These are phyloP conservation scores for Pyrochroa serraticornis DNA, from an alignment of 2,888 invertebrate genomes.

Conservation along the genomic window DNA sequence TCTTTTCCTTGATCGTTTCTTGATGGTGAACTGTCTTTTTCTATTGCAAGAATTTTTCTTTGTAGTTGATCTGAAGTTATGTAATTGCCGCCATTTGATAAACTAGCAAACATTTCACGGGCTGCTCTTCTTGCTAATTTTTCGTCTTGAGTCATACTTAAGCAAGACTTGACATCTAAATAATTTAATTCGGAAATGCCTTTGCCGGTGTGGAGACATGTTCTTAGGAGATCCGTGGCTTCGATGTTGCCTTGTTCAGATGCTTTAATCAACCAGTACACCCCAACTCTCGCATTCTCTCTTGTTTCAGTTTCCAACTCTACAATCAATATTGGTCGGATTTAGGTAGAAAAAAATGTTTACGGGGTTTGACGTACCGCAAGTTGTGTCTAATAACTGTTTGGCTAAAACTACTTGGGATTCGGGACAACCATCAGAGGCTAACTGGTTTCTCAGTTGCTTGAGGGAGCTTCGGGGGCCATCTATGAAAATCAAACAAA, in stretches of 20 bases:
- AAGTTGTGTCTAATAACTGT: slow-evolving; percentile 78
- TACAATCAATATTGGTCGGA: slow-evolving; percentile 22
- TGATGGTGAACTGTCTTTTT: slow-evolving; percentile 48
- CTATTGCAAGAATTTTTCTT: slow-evolving; percentile 74
- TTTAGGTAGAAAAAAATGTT: too few species aligned
- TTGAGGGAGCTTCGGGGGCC: slow-evolving; percentile 70
- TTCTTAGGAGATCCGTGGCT: slow-evolving; percentile 78
- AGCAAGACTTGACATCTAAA: slow-evolving; percentile 76
- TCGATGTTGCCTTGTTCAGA: slow-evolving; percentile 91
- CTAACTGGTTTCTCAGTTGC: slow-evolving; percentile 73
- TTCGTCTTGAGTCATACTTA: slow-evolving; percentile 85
- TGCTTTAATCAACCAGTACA: slow-evolving; percentile 91
- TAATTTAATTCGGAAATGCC: slow-evolving; percentile 78
- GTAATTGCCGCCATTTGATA: slow-evolving; percentile 85
- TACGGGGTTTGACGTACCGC: slow-evolving; percentile 62
- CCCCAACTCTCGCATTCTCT: slow-evolving; percentile 80
- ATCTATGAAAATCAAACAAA: slow-evolving; percentile 58
- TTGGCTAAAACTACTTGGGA: slow-evolving; percentile 88
- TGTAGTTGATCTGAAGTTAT: slow-evolving; percentile 85
- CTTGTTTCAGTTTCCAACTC: slow-evolving; percentile 67
- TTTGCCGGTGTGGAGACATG: slow-evolving; percentile 73
- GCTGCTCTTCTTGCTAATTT: slow-evolving; percentile 88
- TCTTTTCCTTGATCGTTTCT: slow-evolving; percentile 29
- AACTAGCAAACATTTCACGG: slow-evolving; percentile 82
- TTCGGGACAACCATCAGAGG: slow-evolving; percentile 88